These are phyloP conservation scores for Alca torda DNA, from an alignment of 2,797 vertebrate species.

Conservation along the genomic window DNA sequence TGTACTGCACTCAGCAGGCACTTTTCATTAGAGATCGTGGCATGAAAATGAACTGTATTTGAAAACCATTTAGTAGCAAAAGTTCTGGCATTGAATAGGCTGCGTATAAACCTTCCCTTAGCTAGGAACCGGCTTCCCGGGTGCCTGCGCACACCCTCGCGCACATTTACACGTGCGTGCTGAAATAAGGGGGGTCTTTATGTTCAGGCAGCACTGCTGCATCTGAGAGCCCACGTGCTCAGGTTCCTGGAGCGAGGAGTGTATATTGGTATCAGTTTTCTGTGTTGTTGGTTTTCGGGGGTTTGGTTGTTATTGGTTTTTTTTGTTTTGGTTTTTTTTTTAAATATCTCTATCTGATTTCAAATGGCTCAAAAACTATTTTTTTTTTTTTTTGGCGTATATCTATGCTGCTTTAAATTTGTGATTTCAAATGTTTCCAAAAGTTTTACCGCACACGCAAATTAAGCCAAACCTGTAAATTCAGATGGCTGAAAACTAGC, in stretches of 20 bases:
- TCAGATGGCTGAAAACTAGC: neutral
- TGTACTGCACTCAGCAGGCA: slow-evolving; percentile 69
- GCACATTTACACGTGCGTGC: neutral
- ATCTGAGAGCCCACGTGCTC: neutral
- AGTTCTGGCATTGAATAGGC: slow-evolving; percentile 31
- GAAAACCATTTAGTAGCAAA: slow-evolving; percentile 43
- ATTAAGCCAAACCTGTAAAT: neutral
- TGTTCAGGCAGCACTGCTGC: neutral
- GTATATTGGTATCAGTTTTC: neutral
- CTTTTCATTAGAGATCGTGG: slow-evolving; percentile 79
- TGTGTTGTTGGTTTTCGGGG: too few species aligned
- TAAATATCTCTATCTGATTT: neutral
- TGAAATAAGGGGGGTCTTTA: neutral
- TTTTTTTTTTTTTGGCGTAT: neutral
- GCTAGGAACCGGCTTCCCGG: neutral
- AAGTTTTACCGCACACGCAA: neutral
- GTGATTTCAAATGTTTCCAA: neutral
- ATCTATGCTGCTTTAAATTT: neutral
- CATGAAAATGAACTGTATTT: slow-evolving; percentile 63
- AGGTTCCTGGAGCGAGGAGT: neutral
- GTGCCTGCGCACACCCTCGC: neutral
- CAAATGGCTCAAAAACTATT: neutral
- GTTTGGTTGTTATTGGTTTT: neutral
- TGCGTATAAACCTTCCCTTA: neutral
- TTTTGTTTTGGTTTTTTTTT: neutral